phyloP scores from a whole-genome alignment of 2,888 invertebrate genomes.

The Philhelius pedissequus region DNA sequence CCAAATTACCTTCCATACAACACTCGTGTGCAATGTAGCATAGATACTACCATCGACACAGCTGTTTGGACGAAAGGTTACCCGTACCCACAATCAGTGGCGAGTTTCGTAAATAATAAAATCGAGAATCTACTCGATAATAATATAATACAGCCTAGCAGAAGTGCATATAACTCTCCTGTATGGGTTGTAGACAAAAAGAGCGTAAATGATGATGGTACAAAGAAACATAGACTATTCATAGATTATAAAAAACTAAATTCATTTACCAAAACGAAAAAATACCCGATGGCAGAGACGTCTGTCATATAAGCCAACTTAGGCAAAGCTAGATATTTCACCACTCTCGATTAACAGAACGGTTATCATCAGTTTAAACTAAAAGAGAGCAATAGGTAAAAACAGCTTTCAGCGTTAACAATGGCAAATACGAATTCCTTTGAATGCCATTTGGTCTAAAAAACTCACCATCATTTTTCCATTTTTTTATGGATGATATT shows the following conservation, averaged over 20 bases:
- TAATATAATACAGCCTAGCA: conserved; percentile 1
- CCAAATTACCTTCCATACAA: conserved; percentile 9
- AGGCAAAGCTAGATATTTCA: no score
- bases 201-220: background rate
- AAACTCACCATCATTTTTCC: conserved; percentile 11
- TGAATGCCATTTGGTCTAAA: conserved; percentile 12
- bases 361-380: background rate
- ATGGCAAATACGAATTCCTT: conserved; percentile 17
- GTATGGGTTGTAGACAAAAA: conserved; percentile 3
- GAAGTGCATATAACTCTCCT: conserved; percentile 17
- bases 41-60: conserved; percentile 9
- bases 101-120: conserved; percentile 16
- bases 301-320: no score
- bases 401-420: background rate
- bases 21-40: conserved; percentile 11
- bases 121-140: background rate
- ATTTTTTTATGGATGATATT: background rate
- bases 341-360: no score
- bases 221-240: conserved; percentile 3
- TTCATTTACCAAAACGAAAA: background rate
- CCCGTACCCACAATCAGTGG: conserved; percentile 12
- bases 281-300: background rate
- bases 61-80: conserved; percentile 3
- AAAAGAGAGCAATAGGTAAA: background rate
- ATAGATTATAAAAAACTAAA: conserved; percentile 14